Evolutionary conservation across 2,113 vertebrate genomes (phyloP).

Genomic region (Nothocercus julius): DNA sequence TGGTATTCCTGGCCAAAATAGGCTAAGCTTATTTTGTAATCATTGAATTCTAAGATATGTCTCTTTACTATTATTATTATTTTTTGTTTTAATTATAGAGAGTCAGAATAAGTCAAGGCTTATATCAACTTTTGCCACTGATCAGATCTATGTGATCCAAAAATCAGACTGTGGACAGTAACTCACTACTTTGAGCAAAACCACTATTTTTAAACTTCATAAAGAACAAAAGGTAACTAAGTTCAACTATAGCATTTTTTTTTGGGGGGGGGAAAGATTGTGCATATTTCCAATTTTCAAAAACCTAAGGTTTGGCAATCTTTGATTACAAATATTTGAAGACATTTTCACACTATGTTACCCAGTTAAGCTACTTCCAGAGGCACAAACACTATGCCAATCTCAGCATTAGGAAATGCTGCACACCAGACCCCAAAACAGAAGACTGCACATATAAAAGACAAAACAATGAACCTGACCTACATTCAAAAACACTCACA

Average conservation of each 20-base stretch:
- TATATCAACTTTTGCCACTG: neutral
- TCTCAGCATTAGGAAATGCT: neutral
- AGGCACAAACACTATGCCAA: neutral
- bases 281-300: fast-evolving
- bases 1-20: neutral
- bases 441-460: neutral
- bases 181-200: neutral
- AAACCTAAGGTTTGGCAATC: neutral
- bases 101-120: neutral
- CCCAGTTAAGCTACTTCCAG: neutral
- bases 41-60: fast-evolving
- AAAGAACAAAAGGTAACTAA: neutral
- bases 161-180: neutral
- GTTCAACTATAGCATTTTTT: neutral
- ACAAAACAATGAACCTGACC: neutral
- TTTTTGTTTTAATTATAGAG: neutral
- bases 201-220: neutral
- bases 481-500: neutral
- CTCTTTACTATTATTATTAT: neutral
- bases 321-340: neutral
- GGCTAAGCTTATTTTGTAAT: neutral
- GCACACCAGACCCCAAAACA: neutral
- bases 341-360: neutral
- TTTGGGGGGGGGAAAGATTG: neutral
- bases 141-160: neutral